phyloP scores from a whole-genome alignment of 2,113 vertebrate genomes.

The Triplophysa dalaica region DNA sequence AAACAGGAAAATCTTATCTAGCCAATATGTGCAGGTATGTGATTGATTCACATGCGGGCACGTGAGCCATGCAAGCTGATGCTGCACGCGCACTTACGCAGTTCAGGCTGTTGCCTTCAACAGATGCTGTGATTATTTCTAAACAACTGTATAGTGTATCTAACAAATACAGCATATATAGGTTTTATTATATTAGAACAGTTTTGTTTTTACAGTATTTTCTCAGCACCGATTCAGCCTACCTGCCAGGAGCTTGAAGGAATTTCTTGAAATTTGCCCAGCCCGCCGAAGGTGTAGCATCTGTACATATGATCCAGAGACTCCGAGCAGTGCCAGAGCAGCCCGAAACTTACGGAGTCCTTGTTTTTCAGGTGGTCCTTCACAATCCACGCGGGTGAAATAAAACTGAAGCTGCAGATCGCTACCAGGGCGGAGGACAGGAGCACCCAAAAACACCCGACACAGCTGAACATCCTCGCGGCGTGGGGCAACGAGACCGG shows the following conservation, averaged over 20 bases:
- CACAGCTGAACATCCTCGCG: slow-evolving; percentile 84
- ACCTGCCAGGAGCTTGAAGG: slow-evolving; percentile 91
- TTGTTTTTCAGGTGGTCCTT: slow-evolving; percentile 74
- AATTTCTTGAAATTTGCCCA: slow-evolving; percentile 83
- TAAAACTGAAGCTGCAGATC: slow-evolving; percentile 83
- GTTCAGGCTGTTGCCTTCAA: neutral
- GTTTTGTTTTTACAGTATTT: too few relatives aligned
- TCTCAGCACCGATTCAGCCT: slow-evolving; percentile 20
- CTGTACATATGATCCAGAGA: slow-evolving; percentile 75
- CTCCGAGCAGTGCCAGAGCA: slow-evolving; percentile 87
- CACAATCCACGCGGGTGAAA: slow-evolving; percentile 87
- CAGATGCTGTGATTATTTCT: too few relatives aligned
- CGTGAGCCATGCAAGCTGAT: neutral
- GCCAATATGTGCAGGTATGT: neutral
- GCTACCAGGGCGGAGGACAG: slow-evolving; percentile 83
- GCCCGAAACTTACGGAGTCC: slow-evolving; percentile 81
- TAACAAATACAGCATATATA: too few relatives aligned
- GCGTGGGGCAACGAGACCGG: slow-evolving; percentile 71
- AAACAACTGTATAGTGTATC: too few relatives aligned
- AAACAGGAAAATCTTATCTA: neutral
- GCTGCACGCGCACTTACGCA: neutral
- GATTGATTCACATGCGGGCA: neutral
- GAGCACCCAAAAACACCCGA: slow-evolving; percentile 87
- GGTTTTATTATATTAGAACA: too few relatives aligned
- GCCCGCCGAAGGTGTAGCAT: slow-evolving; percentile 81